phyloP scores from a whole-genome alignment of 2,888 invertebrate genomes.

The Drosophila colorata region DNA sequence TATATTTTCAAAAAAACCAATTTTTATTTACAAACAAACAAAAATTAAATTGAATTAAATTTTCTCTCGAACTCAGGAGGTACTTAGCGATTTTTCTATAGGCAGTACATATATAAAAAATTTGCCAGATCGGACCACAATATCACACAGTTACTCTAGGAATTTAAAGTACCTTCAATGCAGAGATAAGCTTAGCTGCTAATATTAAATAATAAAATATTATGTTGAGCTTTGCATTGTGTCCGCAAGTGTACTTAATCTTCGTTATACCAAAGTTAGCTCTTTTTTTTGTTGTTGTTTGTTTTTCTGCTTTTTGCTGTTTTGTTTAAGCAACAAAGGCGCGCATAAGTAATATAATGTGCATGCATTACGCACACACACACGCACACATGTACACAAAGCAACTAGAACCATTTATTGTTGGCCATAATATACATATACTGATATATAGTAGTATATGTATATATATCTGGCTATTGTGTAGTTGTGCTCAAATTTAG shows the following conservation, averaged over 20 bases:
- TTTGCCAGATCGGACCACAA: too few relatives aligned
- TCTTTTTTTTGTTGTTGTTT: conserved; percentile 6
- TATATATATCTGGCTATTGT: conserved; percentile 60
- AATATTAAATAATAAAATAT: too few relatives aligned
- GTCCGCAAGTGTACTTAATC: background rate
- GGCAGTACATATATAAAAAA: too few relatives aligned
- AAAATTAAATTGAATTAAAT: too few relatives aligned
- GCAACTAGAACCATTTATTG: conserved; percentile 49
- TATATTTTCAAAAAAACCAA: too few relatives aligned
- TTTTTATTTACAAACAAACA: too few relatives aligned
- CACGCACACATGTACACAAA: conserved; percentile 15
- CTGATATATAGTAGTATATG: conserved; percentile 1
- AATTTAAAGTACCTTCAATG: too few relatives aligned
- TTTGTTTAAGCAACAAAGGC: conserved; percentile 65
- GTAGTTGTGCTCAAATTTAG: conserved; percentile 66
- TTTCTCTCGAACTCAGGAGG: too few relatives aligned
- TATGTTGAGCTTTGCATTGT: background rate
- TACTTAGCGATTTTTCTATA: too few relatives aligned
- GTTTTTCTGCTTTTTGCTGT: conserved; percentile 18
- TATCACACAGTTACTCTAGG: too few relatives aligned
- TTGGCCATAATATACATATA: conserved; percentile 21
- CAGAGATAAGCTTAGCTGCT: too few relatives aligned
- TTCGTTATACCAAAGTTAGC: background rate
- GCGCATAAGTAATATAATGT: conserved; percentile 61
- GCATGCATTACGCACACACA: conserved; percentile 51